A percentile compares a stretch with the other conserved stretches of the same genome.
These are phyloP conservation scores for Trichoplusia ni DNA, from an alignment of 1,140 invertebrate species.

Conservation along the genomic window DNA sequence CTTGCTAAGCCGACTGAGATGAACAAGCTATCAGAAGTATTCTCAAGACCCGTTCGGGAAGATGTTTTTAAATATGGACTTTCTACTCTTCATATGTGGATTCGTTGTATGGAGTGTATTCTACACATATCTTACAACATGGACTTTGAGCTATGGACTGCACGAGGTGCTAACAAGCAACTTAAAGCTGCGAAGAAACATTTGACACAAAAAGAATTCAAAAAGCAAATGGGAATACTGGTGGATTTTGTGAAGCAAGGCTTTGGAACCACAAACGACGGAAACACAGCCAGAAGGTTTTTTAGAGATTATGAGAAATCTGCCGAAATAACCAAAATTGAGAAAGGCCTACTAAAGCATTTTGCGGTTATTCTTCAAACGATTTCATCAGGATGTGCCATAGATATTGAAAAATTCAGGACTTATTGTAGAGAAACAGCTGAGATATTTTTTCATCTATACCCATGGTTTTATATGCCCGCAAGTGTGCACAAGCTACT, in stretches of 20 bases:
- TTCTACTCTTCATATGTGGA: too few species aligned
- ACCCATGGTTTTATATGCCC: slow-evolving; percentile 6
- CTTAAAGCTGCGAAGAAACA: neutral
- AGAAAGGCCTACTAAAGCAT: neutral
- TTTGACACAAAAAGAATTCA: neutral
- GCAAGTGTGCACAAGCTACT: slow-evolving; percentile 3
- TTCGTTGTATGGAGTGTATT: too few species aligned
- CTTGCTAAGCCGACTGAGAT: too few species aligned
- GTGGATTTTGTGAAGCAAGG: slow-evolving; percentile 1
- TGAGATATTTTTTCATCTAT: neutral
- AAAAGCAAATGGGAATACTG: neutral
- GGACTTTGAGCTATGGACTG: neutral
- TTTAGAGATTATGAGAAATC: neutral
- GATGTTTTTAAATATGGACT: too few species aligned
- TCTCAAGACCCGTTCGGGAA: too few species aligned
- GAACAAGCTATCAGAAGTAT: too few species aligned
- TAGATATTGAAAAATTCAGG: slow-evolving; percentile 2
- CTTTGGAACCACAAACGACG: neutral
- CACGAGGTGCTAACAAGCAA: neutral
- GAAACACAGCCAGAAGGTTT: neutral
- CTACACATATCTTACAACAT: too few species aligned
- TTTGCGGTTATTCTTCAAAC: neutral
- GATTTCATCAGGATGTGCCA: neutral
- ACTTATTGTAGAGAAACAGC: neutral
- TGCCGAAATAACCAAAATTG: neutral